Base-by-base conservation (phyloP, 37 sponge, comb jelly and placozoan genomes). In the Haliclona indistincta region DNA sequence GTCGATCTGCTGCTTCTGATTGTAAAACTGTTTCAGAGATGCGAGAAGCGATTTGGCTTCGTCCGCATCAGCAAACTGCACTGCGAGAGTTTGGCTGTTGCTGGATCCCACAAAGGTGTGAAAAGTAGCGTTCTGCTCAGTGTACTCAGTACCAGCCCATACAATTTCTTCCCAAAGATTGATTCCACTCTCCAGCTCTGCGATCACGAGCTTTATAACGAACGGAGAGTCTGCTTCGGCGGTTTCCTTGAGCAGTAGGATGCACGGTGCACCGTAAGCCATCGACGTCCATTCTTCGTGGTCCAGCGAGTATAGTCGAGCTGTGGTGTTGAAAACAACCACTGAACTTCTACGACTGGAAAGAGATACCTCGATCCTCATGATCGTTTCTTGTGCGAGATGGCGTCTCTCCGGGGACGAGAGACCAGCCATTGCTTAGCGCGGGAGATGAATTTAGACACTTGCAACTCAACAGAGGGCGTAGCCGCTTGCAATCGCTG, bases 341-440 rank as follows among this genome's bases (percentile, higher is more conserved):
- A 78, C 93, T 0, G 84, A 80, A 41, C 74, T 84, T 64, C 75
- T 84, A 13, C 81, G 66, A 47, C 88, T 87, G 26, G 88, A 77
- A 22, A 92, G 84, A 38, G 88, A 87, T 65, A 92, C 88, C 53
- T 92, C 85, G 30, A 92, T 92, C 7, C 93, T 79, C 38, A 82
- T 87, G 5, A 92, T 62, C 11, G 80, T 80, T 38, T 87, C 88
- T 20, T 77, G 25, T 1, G 76, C 55, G 42, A 91, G 56, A 33
- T 58, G 60, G 26, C 60, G 13, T 6, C n/a, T 20, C 28, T 8
- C 13, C 6, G 60, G 60, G n/a, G n/a, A n/a, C n/a, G n/a, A n/a
- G n/a, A n/a, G n/a, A n/a, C n/a, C n/a, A n/a, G n/a, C n/a, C n/a
- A n/a, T n/a, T n/a, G n/a, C n/a, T n/a, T n/a, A n/a, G n/a, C n/a